Evolutionary conservation across 1,140 invertebrate species (phyloP).

Genomic region (Drosophila tani): DNA sequence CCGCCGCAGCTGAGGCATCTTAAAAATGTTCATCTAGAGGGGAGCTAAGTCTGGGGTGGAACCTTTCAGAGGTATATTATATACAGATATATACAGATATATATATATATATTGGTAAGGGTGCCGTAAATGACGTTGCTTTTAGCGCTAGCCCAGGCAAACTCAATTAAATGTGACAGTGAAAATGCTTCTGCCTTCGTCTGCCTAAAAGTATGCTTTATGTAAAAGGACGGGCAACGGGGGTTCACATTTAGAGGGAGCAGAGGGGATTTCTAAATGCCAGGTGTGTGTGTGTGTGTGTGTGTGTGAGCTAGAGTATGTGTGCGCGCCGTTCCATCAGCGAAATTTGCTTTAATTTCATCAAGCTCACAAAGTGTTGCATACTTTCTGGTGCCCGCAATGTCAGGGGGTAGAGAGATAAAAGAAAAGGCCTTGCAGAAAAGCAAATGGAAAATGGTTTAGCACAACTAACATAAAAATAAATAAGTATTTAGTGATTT

Average conservation of each 20-base stretch:
- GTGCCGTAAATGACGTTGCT: constrained; percentile 74
- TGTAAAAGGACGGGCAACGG: constrained; percentile 8
- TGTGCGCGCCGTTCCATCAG: constrained; percentile 10
- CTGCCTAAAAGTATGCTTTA: constrained; percentile 81
- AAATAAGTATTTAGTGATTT: too few species aligned
- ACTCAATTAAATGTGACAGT: constrained; percentile 84
- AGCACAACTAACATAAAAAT: background rate
- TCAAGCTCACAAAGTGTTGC: constrained; percentile 39
- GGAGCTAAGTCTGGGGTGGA: background rate
- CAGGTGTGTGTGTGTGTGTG: constrained; percentile 19
- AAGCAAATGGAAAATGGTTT: background rate
- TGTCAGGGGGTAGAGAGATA: background rate
- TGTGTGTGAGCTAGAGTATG: background rate
- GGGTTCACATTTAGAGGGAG: background rate
- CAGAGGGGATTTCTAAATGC: constrained; percentile 6
- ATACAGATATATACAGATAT: background rate
- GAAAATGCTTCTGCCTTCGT: constrained; percentile 51
- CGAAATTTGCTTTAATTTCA: constrained; percentile 46
- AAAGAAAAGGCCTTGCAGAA: background rate
- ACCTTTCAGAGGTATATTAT: background rate
- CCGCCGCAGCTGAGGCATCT: constrained; percentile 62
- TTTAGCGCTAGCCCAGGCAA: constrained; percentile 70
- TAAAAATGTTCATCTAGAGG: constrained; percentile 60
- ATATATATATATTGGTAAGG: constrained; percentile 12
- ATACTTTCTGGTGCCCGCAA: background rate